phyloP scores from a whole-genome alignment of 2,113 vertebrate species.

The Planiliza haematocheilus region DNA sequence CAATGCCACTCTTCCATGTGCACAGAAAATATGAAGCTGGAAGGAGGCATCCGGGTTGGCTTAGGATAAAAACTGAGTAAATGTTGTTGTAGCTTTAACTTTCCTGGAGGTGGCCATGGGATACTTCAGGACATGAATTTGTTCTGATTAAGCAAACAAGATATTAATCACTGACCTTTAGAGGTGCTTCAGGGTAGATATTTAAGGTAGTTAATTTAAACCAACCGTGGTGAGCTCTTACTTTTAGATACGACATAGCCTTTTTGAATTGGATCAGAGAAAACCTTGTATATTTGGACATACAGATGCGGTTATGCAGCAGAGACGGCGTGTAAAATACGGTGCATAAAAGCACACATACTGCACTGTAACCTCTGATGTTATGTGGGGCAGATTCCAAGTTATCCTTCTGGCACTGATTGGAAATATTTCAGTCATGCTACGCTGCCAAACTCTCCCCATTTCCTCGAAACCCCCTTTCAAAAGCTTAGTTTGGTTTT shows the following conservation, averaged over 20 bases:
- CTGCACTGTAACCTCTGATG: neutral
- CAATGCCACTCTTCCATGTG: neutral
- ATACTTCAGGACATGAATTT: neutral
- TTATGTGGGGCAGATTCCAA: neutral
- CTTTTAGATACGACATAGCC: neutral
- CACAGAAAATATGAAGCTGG: neutral
- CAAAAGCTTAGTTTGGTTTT: slow-evolving; percentile 27
- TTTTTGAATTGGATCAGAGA: neutral
- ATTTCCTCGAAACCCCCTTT: neutral
- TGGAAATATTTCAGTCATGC: slow-evolving; percentile 1
- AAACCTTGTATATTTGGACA: neutral
- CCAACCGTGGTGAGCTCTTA: too few species aligned
- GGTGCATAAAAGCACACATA: neutral
- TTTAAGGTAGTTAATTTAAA: too few species aligned
- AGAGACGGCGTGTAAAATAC: too few species aligned
- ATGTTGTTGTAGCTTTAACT: too few species aligned
- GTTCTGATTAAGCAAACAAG: neutral
- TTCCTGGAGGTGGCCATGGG: neutral
- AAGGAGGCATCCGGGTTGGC: neutral
- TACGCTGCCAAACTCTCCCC: slow-evolving; percentile 11
- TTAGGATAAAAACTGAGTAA: too few species aligned
- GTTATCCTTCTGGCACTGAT: slow-evolving; percentile 3
- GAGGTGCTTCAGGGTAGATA: neutral
- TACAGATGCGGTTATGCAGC: too few species aligned
- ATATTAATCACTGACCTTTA: neutral